Percentiles rank a stretch among this genome's conserved stretches.
Conservation (phyloP, 2,888 invertebrate genomes). For the Aromia moschata region DNA sequence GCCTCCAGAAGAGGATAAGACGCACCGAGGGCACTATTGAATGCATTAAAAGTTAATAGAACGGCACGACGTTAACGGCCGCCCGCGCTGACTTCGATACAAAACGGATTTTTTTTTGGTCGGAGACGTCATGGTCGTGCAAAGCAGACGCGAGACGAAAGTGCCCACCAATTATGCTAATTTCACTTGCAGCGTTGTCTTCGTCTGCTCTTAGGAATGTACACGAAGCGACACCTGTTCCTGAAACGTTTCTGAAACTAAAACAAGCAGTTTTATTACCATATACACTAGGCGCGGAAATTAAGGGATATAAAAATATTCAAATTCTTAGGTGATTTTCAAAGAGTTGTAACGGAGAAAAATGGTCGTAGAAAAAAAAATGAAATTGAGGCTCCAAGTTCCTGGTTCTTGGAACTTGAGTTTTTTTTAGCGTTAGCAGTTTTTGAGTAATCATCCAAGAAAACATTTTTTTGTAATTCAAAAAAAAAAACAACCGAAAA, state of each 20-base stretch:
- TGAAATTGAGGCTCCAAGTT: not conserved
- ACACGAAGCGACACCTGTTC: too few relatives aligned
- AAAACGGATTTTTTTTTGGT: too few relatives aligned
- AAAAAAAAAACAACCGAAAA: not conserved
- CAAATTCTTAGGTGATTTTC: not conserved
- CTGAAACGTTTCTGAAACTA: too few relatives aligned
- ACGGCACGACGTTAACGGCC: constrained; percentile 11
- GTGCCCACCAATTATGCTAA: too few relatives aligned
- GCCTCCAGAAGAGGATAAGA: constrained; percentile 3
- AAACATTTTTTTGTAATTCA: too few relatives aligned
- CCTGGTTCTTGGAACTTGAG: not conserved
- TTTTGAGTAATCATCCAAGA: not conserved
- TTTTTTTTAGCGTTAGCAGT: not conserved
- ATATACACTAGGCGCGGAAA: not conserved
- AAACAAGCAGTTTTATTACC: too few relatives aligned
- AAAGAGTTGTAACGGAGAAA: not conserved
- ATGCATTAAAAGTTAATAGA: constrained; percentile 17
- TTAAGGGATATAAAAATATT: too few relatives aligned
- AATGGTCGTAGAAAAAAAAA: not conserved
- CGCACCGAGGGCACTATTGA: constrained; percentile 6
- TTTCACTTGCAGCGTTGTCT: too few relatives aligned
- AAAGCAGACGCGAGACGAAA: too few relatives aligned
- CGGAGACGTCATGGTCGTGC: too few relatives aligned
- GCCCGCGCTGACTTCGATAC: too few relatives aligned
- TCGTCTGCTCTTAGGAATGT: too few relatives aligned